Evolutionary conservation across 2,113 vertebrate genomes (phyloP).

Genomic region (Labrus mixtus): DNA sequence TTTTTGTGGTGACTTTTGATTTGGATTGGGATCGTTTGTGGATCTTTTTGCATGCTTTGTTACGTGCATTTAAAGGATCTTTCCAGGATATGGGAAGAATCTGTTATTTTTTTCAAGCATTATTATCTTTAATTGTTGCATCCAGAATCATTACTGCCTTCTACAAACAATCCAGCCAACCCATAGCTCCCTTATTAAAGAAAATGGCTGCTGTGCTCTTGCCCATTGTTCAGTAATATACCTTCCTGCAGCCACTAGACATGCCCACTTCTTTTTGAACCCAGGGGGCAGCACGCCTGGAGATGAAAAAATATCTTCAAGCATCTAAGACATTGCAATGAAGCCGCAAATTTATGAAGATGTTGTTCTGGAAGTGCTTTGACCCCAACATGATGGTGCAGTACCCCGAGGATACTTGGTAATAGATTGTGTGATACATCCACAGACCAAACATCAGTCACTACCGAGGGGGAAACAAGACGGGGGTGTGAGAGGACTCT

Average conservation of each 20-base stretch:
- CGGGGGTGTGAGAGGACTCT: slow-evolving; percentile 34
- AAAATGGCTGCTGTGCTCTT: background rate
- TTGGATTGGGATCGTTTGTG: too few species aligned
- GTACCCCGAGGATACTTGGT: slow-evolving; percentile 51
- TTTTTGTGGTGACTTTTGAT: too few species aligned
- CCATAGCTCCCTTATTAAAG: too few species aligned
- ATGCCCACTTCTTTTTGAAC: slow-evolving; percentile 1
- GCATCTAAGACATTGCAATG: slow-evolving; percentile 28
- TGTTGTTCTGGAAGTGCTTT: slow-evolving; percentile 57
- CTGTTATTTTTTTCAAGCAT: too few species aligned
- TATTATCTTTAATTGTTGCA: too few species aligned
- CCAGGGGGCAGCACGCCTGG: slow-evolving; percentile 16
- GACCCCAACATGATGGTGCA: slow-evolving; percentile 55
- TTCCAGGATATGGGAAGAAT: too few species aligned
- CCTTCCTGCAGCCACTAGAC: slow-evolving; percentile 23
- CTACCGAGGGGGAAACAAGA: slow-evolving; percentile 23
- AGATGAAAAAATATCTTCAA: slow-evolving; percentile 44
- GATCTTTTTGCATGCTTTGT: too few species aligned
- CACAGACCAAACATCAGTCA: slow-evolving; percentile 49
- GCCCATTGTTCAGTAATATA: slow-evolving; percentile 13
- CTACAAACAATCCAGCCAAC: too few species aligned
- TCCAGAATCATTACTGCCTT: too few species aligned
- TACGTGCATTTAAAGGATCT: too few species aligned
- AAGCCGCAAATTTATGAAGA: slow-evolving; percentile 66
- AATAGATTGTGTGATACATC: slow-evolving; percentile 54